Evolutionary conservation across 1,140 invertebrate genomes (phyloP).

Genomic region (Temnothorax nylanderi): DNA sequence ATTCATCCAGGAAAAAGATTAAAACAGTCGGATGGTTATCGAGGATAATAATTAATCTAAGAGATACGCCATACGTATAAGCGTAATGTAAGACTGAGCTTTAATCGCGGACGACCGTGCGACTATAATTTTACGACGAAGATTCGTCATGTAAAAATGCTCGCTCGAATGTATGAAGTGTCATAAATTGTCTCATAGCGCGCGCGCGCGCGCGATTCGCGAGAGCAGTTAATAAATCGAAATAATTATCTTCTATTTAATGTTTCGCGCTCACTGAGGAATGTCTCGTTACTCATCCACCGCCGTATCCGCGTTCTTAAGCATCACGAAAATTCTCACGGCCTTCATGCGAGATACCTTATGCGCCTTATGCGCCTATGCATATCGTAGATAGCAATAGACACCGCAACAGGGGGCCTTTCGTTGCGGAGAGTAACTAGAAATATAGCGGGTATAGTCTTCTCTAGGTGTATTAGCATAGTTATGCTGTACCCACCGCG

Average conservation of each 20-base stretch:
- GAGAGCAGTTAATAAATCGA: slow-evolving; percentile 53
- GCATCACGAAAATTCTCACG: slow-evolving; percentile 63
- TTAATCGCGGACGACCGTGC: slow-evolving; percentile 39
- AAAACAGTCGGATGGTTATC: slow-evolving; percentile 23
- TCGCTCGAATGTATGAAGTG: slow-evolving; percentile 20
- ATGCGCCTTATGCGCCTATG: slow-evolving; percentile 27
- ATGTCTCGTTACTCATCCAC: slow-evolving; percentile 44
- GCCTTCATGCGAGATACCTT: slow-evolving; percentile 45
- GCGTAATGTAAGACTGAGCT: slow-evolving; percentile 8
- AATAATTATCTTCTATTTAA: slow-evolving; percentile 55
- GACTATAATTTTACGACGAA: slow-evolving; percentile 32
- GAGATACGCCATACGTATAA: slow-evolving; percentile 6
- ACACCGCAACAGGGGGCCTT: slow-evolving; percentile 57
- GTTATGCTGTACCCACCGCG: slow-evolving; percentile 27
- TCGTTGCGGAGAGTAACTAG: slow-evolving; percentile 54
- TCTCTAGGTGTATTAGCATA: slow-evolving; percentile 52
- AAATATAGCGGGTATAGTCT: slow-evolving; percentile 45
- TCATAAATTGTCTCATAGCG: slow-evolving; percentile 50
- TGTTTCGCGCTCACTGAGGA: slow-evolving; percentile 42
- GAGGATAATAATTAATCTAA: slow-evolving; percentile 48
- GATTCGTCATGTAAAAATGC: slow-evolving; percentile 1
- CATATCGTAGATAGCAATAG: slow-evolving; percentile 53
- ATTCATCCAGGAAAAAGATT: slow-evolving; percentile 12
- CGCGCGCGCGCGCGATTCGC: slow-evolving; percentile 27
- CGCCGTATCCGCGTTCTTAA: slow-evolving; percentile 49